Evolutionary conservation across 1,140 invertebrate genomes (phyloP).

Genomic region (Aplysia californica): DNA sequence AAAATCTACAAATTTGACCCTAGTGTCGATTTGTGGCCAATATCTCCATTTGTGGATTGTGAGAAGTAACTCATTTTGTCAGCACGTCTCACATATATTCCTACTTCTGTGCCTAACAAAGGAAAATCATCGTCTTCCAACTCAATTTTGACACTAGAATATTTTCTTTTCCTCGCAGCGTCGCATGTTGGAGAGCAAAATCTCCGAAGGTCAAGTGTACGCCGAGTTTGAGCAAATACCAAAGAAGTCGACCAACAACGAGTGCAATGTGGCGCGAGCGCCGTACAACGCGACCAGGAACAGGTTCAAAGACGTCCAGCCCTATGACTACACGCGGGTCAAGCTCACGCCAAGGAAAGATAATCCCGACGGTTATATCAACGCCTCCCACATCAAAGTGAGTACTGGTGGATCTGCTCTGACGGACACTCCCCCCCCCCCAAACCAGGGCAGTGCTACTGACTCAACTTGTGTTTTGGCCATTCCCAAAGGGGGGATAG

Average conservation of each 20-base stretch:
- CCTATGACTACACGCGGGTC: constrained; percentile 89
- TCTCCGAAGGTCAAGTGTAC: constrained; percentile 83
- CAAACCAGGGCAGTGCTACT: neutral
- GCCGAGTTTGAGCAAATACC: constrained; percentile 90
- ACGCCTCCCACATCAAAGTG: constrained; percentile 88
- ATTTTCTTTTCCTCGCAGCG: constrained; percentile 72
- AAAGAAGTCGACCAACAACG: constrained; percentile 78
- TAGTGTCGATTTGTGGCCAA: too few species aligned
- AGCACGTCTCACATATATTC: too few species aligned
- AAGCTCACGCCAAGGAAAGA: constrained; percentile 78
- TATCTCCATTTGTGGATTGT: too few species aligned
- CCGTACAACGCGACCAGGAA: constrained; percentile 68
- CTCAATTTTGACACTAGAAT: too few species aligned
- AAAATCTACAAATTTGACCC: too few species aligned
- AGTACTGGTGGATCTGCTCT: too few species aligned
- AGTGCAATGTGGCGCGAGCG: constrained; percentile 76
- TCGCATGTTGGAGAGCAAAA: constrained; percentile 82
- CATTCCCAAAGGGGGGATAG: too few species aligned
- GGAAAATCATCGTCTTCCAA: too few species aligned
- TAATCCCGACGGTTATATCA: constrained; percentile 89
- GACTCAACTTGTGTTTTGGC: neutral
- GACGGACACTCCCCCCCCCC: too few species aligned
- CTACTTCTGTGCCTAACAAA: too few species aligned
- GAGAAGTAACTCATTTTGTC: too few species aligned
- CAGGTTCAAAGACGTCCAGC: constrained; percentile 79